These are phyloP conservation scores for Illadopsis cleaveri DNA, from an alignment of 2,113 vertebrate genomes.

Conservation along the genomic window DNA sequence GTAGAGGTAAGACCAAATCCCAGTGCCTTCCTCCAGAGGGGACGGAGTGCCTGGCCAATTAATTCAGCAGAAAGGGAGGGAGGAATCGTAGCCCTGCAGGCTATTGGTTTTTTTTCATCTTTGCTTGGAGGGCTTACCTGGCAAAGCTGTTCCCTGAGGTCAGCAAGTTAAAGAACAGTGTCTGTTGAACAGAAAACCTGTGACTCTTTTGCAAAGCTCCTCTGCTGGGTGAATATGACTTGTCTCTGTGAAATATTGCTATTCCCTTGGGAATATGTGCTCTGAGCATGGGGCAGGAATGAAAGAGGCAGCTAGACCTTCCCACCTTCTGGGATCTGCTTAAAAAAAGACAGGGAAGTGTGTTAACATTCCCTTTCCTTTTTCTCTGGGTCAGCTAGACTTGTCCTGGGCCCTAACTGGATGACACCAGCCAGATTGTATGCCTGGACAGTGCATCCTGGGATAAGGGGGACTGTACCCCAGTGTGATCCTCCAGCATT, in stretches of 20 bases:
- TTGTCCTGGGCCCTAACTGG: background rate
- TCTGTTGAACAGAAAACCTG: background rate
- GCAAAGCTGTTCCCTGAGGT: constrained; percentile 14
- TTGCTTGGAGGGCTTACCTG: constrained; percentile 19
- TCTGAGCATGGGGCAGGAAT: background rate
- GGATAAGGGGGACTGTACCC: background rate
- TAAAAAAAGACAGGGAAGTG: background rate
- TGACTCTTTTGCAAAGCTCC: background rate
- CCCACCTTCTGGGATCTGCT: background rate
- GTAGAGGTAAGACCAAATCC: background rate
- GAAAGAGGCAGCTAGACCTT: background rate
- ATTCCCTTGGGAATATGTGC: background rate
- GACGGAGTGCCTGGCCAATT: background rate
- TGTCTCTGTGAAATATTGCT: background rate
- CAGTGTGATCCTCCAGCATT: background rate
- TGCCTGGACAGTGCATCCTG: background rate
- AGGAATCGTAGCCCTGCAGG: background rate
- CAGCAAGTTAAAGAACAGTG: background rate
- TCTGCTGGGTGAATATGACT: background rate
- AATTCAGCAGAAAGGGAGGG: background rate
- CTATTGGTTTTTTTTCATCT: background rate
- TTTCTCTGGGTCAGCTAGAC: background rate
- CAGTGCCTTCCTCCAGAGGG: background rate
- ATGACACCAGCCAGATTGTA: background rate
- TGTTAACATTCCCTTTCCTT: background rate